Percentiles rank a stretch among this genome's conserved stretches.
Evolutionary conservation across 2,113 vertebrate species (phyloP).

Genomic region (Bagarius yarrelli): DNA sequence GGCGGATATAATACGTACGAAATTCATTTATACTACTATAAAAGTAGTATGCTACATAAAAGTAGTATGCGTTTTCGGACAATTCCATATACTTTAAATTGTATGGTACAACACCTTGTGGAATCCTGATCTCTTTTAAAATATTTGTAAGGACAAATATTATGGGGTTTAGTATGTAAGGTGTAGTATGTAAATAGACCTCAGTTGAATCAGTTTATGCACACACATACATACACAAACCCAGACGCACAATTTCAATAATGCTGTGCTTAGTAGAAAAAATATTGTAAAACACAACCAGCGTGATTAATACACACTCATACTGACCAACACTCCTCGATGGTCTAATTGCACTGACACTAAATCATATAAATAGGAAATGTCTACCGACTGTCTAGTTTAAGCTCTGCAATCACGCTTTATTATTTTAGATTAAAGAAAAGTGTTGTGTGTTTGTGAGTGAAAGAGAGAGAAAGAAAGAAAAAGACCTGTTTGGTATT

Average conservation of each 20-base stretch:
- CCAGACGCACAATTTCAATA: not conserved
- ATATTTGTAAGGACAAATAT: not conserved
- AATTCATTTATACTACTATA: too few relatives aligned
- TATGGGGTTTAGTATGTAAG: not conserved
- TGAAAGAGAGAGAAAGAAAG: not conserved
- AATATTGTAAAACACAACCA: constrained; percentile 1
- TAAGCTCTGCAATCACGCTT: not conserved
- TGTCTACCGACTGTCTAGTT: not conserved
- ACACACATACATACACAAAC: not conserved
- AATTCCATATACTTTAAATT: too few relatives aligned
- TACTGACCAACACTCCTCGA: not conserved
- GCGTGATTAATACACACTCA: not conserved
- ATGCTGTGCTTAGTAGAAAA: not conserved
- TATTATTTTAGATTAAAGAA: not conserved
- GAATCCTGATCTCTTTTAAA: not conserved
- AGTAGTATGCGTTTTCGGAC: too few relatives aligned
- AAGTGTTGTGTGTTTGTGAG: not conserved
- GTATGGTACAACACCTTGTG: not conserved
- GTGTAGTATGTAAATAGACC: not conserved
- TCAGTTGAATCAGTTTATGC: not conserved
- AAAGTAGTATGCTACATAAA: too few relatives aligned
- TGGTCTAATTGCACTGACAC: not conserved
- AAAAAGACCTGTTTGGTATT: constrained; percentile 15
- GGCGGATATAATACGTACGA: too few relatives aligned
- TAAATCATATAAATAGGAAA: not conserved